Conservation (phyloP, 2,113 vertebrate species). For the Zootoca vivipara region DNA sequence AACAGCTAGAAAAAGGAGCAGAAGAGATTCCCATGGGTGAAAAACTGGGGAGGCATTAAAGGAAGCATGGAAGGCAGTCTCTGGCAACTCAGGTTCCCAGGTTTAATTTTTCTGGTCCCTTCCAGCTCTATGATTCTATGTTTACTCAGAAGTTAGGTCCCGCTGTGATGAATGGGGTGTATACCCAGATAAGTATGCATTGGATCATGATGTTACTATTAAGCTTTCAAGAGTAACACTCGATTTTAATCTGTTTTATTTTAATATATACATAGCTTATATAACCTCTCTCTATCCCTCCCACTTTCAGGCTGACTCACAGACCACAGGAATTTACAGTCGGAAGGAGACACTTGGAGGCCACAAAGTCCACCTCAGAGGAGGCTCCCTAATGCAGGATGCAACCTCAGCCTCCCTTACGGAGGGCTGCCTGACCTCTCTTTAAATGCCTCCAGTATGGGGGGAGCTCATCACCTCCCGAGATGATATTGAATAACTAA, state of each 20-base stretch:
- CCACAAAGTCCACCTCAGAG: too few relatives aligned
- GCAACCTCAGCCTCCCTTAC: too few relatives aligned
- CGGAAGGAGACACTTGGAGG: background rate
- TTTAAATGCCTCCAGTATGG: background rate
- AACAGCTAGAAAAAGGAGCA: conserved; percentile 81
- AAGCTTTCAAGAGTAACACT: background rate
- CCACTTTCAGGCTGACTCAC: too few relatives aligned
- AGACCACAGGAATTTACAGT: too few relatives aligned
- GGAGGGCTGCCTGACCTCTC: too few relatives aligned
- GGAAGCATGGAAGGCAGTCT: background rate
- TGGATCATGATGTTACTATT: background rate
- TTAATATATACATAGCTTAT: too few relatives aligned
- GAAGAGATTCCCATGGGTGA: background rate
- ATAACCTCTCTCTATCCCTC: too few relatives aligned
- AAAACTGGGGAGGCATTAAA: background rate
- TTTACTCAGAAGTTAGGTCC: background rate
- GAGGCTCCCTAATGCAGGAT: too few relatives aligned
- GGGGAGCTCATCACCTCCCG: background rate
- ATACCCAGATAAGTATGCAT: background rate
- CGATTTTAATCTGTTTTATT: background rate
- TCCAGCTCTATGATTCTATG: too few relatives aligned
- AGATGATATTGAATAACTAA: background rate
- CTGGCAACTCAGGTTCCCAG: background rate
- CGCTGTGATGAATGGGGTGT: background rate
- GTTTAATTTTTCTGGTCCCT: background rate